These are phyloP conservation scores for Ormyrus nitidulus DNA, from an alignment of 2,888 invertebrate genomes.

Conservation along the genomic window DNA sequence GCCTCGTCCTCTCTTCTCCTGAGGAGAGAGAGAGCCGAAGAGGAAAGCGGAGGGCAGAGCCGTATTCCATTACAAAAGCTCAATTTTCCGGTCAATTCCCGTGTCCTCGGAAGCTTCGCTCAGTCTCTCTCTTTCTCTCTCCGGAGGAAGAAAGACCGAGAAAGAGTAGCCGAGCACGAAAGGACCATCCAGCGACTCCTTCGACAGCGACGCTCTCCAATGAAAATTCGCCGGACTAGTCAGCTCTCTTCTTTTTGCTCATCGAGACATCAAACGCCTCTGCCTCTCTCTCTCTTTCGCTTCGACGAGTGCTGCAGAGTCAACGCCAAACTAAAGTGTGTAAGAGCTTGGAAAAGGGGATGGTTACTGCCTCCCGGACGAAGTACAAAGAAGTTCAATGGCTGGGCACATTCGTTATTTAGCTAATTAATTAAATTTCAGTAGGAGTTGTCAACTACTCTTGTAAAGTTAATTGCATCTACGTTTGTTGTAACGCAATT, in stretches of 20 bases:
- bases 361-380: too few species aligned
- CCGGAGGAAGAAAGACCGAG: background rate
- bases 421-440: too few species aligned
- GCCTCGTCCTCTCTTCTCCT: too few species aligned
- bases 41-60: background rate
- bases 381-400: too few species aligned
- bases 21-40: background rate
- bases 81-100: conserved; percentile 51
- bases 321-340: background rate
- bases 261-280: conserved; percentile 24
- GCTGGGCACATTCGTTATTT: too few species aligned
- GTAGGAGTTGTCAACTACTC: too few species aligned
- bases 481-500: too few species aligned
- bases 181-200: conserved; percentile 57
- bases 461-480: too few species aligned
- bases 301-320: background rate
- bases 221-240: conserved; percentile 56
- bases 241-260: conserved; percentile 4
- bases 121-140: too few species aligned
- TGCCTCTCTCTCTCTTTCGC: background rate
- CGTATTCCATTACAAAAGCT: conserved; percentile 43
- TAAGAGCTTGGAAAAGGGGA: too few species aligned
- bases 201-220: conserved; percentile 48
- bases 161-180: conserved; percentile 38
- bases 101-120: conserved; percentile 7